These are phyloP conservation scores for Brachypalpus laphriformis DNA, from an alignment of 2,888 invertebrate genomes.

Conservation along the genomic window DNA sequence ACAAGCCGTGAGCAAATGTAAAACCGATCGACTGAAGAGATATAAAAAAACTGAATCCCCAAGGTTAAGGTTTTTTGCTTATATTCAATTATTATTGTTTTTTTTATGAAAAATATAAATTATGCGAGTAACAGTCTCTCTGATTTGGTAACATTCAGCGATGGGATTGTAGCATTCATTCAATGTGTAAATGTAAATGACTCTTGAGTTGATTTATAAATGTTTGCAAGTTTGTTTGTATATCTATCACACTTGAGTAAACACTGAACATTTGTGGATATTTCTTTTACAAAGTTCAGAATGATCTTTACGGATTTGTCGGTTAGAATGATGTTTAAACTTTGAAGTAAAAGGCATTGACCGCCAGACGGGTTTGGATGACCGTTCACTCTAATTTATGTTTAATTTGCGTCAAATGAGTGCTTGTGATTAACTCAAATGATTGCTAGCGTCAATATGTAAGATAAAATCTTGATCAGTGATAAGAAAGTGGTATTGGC, in stretches of 20 bases:
- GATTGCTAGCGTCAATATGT: background rate
- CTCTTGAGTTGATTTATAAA: conserved; percentile 37
- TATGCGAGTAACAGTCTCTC: conserved; percentile 1
- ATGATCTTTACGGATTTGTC: background rate
- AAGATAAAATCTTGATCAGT: background rate
- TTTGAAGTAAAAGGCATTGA: conserved; percentile 13
- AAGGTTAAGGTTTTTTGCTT: conserved; percentile 39
- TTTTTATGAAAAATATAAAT: conserved; percentile 14
- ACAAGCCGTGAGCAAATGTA: background rate
- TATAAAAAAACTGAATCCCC: background rate
- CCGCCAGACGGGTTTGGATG: background rate
- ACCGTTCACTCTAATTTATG: background rate
- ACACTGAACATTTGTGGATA: too few relatives aligned
- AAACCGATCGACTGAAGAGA: background rate
- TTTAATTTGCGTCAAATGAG: background rate
- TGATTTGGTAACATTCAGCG: conserved; percentile 24
- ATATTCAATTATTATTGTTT: conserved; percentile 10
- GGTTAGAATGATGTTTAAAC: background rate
- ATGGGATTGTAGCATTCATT: background rate
- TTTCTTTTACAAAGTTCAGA: background rate
- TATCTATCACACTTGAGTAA: background rate
- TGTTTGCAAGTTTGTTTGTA: background rate
- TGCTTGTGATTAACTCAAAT: background rate
- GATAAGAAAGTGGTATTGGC: background rate
- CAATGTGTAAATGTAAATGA: conserved; percentile 31